Evolutionary conservation across 2,797 vertebrate species (phyloP), one percentile per base, ranked within the genome.

Genomic region (Hippopotamyrus pictus): DNA sequence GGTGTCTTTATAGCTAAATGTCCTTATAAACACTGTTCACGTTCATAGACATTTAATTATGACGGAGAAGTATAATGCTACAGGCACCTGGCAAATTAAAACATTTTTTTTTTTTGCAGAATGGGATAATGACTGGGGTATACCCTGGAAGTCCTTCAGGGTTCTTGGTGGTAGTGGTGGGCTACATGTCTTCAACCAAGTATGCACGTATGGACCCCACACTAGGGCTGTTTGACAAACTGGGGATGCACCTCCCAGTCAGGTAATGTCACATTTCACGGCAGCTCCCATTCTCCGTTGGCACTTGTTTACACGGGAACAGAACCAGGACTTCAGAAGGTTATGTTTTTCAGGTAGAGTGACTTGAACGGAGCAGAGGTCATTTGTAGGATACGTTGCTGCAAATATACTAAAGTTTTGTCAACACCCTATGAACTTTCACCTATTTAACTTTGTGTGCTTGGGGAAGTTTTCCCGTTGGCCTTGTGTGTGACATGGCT

Each of bases 101-200:
- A 41, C 41, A 91, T 90, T 73, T 41, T n/a, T 69, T 14, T 69
- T 22, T 89, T 93, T 82, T 59, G 69, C 92, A 97, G 96, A 97
- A 97, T 96, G 96, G 96, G 88, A 96, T 99, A 86, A 97, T 99
- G 96, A 99, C 98, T 0, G 99, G 99, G 0, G 98, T 99, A 91
- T 99, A 98, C 92, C 99, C 99, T 0, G 98, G 98, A 22, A 99
- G 98, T 92, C 98, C 99, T 17, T 96, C 94, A 79, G 99, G 99
- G 9, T 98, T 99, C 95, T 93, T 98, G 82, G 95, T 99, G 9
- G 98, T 99, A 91, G 96, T 99, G 19, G 97, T 97, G 90, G 97
- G 98, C 17, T 99, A 99, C 94, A 97, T 99, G 95, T 97, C 97
- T 1, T 94, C 94, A 92, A 97, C 97, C 59, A 97, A 96, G 94